Evolutionary conservation across 2,888 invertebrate species (phyloP).

Genomic region (Metalampra italica): DNA sequence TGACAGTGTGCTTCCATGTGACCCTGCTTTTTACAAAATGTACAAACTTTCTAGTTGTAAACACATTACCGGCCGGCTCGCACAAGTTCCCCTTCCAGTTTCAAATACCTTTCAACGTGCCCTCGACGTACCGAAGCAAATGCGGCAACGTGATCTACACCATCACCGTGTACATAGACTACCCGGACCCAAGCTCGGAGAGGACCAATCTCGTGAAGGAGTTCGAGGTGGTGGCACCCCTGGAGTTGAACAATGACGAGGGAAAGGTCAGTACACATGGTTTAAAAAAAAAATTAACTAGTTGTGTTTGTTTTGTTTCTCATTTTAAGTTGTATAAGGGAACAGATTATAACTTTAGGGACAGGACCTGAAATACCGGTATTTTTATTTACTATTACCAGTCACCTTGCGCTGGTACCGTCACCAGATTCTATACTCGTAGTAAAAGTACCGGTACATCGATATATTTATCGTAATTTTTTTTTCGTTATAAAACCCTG

Average conservation of each 20-base stretch:
- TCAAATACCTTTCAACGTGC: conserved; percentile 42
- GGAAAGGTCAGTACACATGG: conserved; percentile 21
- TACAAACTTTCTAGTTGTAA: conserved; percentile 24
- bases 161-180: conserved; percentile 33
- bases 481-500: too few species aligned
- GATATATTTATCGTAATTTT: too few species aligned
- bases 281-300: too few species aligned
- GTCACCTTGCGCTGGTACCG: too few species aligned
- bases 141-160: conserved; percentile 39
- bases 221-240: conserved; percentile 46
- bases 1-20: background rate
- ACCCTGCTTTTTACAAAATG: background rate
- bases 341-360: too few species aligned
- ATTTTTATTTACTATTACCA: too few species aligned
- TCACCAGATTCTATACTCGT: too few species aligned
- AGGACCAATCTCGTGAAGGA: conserved; percentile 27
- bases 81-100: conserved; percentile 45
- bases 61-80: conserved; percentile 29
- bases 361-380: too few species aligned
- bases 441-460: too few species aligned
- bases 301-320: too few species aligned
- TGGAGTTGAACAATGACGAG: conserved; percentile 39
- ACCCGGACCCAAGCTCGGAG: conserved; percentile 19
- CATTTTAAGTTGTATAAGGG: too few species aligned
- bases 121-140: conserved; percentile 43